Evolutionary conservation across 2,888 invertebrate species (phyloP).

Genomic region (Vesta saturnalis): DNA sequence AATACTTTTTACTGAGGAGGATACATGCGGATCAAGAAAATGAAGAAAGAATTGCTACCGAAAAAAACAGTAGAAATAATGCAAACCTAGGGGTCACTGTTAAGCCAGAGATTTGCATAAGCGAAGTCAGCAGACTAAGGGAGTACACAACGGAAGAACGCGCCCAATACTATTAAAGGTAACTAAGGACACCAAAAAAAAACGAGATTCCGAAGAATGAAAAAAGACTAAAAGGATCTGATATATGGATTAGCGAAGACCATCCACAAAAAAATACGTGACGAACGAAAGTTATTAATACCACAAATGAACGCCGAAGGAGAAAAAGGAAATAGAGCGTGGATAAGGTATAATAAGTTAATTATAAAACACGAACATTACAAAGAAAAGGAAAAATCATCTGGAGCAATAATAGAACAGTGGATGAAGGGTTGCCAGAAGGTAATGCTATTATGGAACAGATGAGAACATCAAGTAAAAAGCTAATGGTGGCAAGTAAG

Average conservation of each 20-base stretch:
- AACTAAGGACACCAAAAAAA: slow-evolving; percentile 2
- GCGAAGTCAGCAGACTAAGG: background rate
- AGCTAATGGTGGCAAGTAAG: too few relatives aligned
- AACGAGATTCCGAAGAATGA: slow-evolving; percentile 1
- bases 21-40: background rate
- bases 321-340: background rate
- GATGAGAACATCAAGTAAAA: too few relatives aligned
- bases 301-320: background rate
- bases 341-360: background rate
- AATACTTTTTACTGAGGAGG: background rate
- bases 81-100: background rate
- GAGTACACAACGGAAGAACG: slow-evolving; percentile 10
- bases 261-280: background rate
- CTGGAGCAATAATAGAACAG: too few relatives aligned
- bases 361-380: background rate
- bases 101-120: background rate
- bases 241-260: background rate
- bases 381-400: too few relatives aligned
- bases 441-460: too few relatives aligned
- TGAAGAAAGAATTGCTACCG: background rate
- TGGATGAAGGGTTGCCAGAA: too few relatives aligned
- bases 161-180: slow-evolving; percentile 7
- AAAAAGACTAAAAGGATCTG: background rate
- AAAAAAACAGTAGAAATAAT: background rate
- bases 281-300: background rate